Conservation (phyloP, 2,113 vertebrate genomes). For the Bungarus multicinctus region DNA sequence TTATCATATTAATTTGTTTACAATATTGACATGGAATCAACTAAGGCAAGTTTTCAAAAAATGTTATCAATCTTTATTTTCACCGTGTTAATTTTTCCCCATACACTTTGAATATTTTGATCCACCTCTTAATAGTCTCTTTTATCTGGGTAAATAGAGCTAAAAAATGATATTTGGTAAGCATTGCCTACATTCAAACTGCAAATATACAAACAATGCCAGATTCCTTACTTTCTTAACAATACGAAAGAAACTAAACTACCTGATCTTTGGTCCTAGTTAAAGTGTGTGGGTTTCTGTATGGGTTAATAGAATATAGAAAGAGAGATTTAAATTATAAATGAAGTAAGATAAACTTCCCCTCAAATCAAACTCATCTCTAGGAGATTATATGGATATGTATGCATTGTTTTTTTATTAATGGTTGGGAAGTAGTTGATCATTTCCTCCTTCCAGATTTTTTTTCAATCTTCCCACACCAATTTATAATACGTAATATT, state of each 20-base stretch:
- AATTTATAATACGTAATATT: background rate
- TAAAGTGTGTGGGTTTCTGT: background rate
- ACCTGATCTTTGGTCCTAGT: background rate
- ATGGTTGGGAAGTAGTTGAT: background rate
- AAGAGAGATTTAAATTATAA: background rate
- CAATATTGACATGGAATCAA: background rate
- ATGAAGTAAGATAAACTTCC: background rate
- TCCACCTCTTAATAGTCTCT: background rate
- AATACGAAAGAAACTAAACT: background rate
- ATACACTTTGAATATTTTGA: background rate
- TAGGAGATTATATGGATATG: background rate
- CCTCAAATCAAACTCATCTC: background rate
- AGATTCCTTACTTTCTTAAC: background rate
- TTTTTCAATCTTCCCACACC: background rate
- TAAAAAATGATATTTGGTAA: background rate
- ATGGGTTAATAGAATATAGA: background rate
- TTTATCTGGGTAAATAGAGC: background rate
- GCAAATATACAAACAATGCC: background rate
- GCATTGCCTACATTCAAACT: background rate
- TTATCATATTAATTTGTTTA: background rate
- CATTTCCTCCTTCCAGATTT: background rate
- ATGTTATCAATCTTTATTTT: background rate
- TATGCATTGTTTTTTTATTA: background rate
- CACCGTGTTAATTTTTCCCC: background rate
- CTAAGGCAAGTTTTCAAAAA: background rate